Evolutionary conservation across 1,140 invertebrate genomes (phyloP), one percentile per base, ranked within the genome.

Genomic region (Drosophila insularis): DNA sequence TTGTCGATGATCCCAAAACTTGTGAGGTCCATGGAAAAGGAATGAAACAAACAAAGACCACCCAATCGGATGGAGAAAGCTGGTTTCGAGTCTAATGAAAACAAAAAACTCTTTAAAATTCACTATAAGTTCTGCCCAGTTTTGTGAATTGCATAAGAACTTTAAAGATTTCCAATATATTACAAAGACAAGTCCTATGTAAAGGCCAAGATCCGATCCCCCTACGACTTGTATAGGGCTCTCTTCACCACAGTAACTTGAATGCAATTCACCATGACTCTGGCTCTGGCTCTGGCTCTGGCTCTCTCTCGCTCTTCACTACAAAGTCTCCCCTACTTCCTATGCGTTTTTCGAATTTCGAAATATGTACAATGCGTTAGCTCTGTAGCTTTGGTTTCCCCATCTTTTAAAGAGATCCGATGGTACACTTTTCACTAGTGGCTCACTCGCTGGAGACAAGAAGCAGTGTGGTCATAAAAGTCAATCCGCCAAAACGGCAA

Each of bases 321-420:
- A 10, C 64, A 11, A 11, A 19, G 55, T 70, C 54, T 71, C 67
- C 66, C 74, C 73, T 72, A 50, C 63, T 68, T 63, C 60, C 56
- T 31, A 32, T 75, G 63, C 68, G 66, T 10, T 69, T 76, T 87
- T 89, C 82, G 84, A 87, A 82, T 13, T 82, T 89, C 79, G 75
- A 86, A 75, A 63, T 5, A 27, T 27, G 4, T 59, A 53, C 71
- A 75, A 58, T 58, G 43, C 64, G 21, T 46, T 17, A n/a, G n/a
- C 14, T 27, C 63, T 23, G 56, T 46, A 39, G 13, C 56, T 32
- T 17, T 17, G 23, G 21, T 63, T 68, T 75, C 73, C 72, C 73
- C 73, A 63, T 1, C 3, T 46, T 50, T 50, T 2, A 21, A 21
- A 21, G 43, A 6, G 5, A 43, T 11, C 27, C 43, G 7, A 0